Conservation (phyloP, 2,797 vertebrate species). For the Moxostoma hubbsi region DNA sequence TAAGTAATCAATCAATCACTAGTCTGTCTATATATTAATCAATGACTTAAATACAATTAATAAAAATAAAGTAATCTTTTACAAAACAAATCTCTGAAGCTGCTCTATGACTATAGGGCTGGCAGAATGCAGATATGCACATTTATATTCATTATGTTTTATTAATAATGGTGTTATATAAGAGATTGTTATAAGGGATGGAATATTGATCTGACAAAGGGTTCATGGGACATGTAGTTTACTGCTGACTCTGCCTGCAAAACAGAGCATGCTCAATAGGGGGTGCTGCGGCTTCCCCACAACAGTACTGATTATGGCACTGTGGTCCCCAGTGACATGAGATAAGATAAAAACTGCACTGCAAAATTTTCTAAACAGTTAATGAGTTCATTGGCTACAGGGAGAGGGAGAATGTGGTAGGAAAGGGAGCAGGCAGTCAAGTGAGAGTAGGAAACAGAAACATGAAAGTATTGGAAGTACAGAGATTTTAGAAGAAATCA, state of each 20-base stretch:
- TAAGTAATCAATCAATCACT: background rate
- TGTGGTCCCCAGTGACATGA: conserved; percentile 67
- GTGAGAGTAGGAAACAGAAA: conserved; percentile 19
- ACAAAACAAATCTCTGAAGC: conserved; percentile 28
- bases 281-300: conserved; percentile 61
- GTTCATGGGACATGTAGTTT: conserved; percentile 48
- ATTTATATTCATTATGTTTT: conserved; percentile 73
- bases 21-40: background rate
- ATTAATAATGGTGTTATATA: conserved; percentile 72
- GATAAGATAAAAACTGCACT: conserved; percentile 61
- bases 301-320: conserved; percentile 68
- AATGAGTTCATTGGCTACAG: conserved; percentile 50
- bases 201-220: conserved; percentile 47
- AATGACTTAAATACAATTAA: background rate
- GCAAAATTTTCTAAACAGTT: conserved; percentile 60
- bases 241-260: conserved; percentile 31
- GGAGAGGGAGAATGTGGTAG: conserved; percentile 27
- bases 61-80: background rate
- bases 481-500: conserved; percentile 27
- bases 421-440: conserved; percentile 37
- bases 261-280: conserved; percentile 58
- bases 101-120: conserved; percentile 68
- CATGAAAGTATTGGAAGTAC: conserved; percentile 46
- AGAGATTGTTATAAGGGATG: conserved; percentile 53
- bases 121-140: conserved; percentile 69